A percentile compares a stretch with the other conserved stretches of the same genome.
Conservation (phyloP, 1,140 invertebrate genomes). For the Eciton burchellii region DNA sequence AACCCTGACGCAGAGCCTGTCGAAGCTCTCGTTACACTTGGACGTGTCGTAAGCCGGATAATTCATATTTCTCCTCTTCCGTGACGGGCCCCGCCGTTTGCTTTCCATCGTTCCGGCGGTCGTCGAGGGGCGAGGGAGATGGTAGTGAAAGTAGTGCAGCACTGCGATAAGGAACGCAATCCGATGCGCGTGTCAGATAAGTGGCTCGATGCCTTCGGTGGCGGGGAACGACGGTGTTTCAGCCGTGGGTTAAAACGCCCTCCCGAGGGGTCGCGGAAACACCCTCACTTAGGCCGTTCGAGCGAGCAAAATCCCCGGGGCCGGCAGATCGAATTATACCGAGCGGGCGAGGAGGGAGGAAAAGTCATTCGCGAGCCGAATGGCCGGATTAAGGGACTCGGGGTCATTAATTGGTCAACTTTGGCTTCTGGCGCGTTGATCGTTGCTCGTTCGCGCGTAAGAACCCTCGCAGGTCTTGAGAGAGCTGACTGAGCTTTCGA, state of each 20-base stretch:
- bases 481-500: slow-evolving; percentile 10
- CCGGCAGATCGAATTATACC: slow-evolving; percentile 80
- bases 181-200: slow-evolving; percentile 86
- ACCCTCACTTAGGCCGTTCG: slow-evolving; percentile 75
- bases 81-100: slow-evolving; percentile 41
- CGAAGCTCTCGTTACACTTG: no score
- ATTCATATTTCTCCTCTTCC: slow-evolving; percentile 52
- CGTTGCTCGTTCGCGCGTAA: slow-evolving; percentile 45
- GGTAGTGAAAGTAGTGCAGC: slow-evolving; percentile 84
- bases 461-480: slow-evolving; percentile 33
- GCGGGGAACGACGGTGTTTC: slow-evolving; percentile 73
- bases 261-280: slow-evolving; percentile 75
- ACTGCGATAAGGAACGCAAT: slow-evolving; percentile 85
- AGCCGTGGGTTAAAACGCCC: slow-evolving; percentile 74
- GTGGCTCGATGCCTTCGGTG: slow-evolving; percentile 83
- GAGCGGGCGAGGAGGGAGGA: slow-evolving; percentile 59
- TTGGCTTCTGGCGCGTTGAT: slow-evolving; percentile 31
- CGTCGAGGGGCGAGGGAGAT: slow-evolving; percentile 54
- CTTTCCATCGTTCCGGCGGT: slow-evolving; percentile 53
- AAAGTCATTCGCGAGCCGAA: slow-evolving; percentile 82
- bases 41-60: slow-evolving; percentile 25
- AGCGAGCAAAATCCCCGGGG: slow-evolving; percentile 68
- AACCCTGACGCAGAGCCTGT: no score
- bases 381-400: slow-evolving; percentile 79
- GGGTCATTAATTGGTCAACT: slow-evolving; percentile 75